Evolutionary conservation across 2,797 vertebrate species (phyloP), one percentile per base, ranked within the genome.

Genomic region (Centroberyx gerrardi): DNA sequence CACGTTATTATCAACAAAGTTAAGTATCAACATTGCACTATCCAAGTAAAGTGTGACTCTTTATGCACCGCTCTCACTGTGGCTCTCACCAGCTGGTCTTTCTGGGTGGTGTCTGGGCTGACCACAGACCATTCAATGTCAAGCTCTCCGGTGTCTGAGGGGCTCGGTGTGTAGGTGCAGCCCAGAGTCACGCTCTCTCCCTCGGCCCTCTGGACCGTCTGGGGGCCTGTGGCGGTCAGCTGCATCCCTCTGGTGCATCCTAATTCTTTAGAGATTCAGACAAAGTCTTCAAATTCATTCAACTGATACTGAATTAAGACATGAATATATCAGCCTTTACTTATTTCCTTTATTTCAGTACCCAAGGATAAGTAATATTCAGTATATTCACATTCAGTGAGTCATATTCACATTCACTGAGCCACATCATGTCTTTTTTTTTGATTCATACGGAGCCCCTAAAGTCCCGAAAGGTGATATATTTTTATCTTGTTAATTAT

Each of bases 121-220:
- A 98, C 81, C 69, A 95, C 86, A 52, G 94, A 96, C 97, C 98
- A 98, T 63, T 98, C 96, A 0, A 98, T 97, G 75, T 97, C 97
- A 58, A 98, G 90, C 3, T 95, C 94, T 12, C 97, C 97, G 0
- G 85, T 91, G 72, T 97, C 97, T 5, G 80, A 81, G 0, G 94
- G 90, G 38, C 95, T 93, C 0, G 90, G 78, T 0, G 88, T 79
- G 60, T 96, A 98, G 10, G 88, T 95, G 73, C 97, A 98, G 36
- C 89, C 95, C 88, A 98, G 67, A 5, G 84, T 95, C 65, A 94
- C 95, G 0, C 87, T 91, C 53, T 96, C 95, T 0, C 96, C 97
- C 81, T 95, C 93, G 0, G 96, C 96, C 81, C 92, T 91, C 60
- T 93, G 94, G 36, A 98, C 72, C 22, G 95, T 93, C 85, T 96